Conservation (phyloP, 2,888 invertebrate genomes). For the Hoplodrina ambigua region DNA sequence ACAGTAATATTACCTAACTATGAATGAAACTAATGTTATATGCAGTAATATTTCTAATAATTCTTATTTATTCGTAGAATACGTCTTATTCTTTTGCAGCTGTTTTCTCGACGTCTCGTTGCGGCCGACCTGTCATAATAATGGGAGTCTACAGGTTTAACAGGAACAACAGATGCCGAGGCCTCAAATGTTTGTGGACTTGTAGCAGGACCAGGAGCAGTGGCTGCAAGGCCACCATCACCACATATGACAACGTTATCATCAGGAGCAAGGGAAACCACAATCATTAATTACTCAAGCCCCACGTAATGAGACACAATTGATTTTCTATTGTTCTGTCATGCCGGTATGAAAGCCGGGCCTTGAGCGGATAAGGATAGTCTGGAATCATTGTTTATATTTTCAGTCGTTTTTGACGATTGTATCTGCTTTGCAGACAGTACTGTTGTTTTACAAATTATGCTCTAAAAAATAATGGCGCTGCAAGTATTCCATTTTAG, state of each 20-base stretch:
- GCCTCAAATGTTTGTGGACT: conserved; percentile 43
- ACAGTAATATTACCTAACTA: neutral
- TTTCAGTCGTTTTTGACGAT: neutral
- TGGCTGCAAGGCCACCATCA: conserved; percentile 51
- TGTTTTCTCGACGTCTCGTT: conserved; percentile 50
- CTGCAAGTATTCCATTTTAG: neutral
- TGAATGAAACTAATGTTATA: neutral
- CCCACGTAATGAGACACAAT: too few species aligned
- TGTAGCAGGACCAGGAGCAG: conserved; percentile 51
- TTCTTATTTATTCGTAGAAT: neutral
- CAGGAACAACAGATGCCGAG: conserved; percentile 45
- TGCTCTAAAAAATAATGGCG: neutral
- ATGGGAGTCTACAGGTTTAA: conserved; percentile 63
- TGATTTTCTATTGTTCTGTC: too few species aligned
- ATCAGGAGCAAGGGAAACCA: conserved; percentile 38
- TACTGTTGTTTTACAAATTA: neutral
- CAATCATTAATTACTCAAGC: conserved; percentile 56
- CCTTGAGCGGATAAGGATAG: conserved; percentile 1
- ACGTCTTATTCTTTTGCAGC: conserved; percentile 28
- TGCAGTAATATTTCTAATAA: neutral
- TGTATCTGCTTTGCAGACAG: neutral
- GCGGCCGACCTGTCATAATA: conserved; percentile 49
- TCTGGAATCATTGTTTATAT: conserved; percentile 3
- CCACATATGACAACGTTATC: conserved; percentile 53
- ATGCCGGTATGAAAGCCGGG: too few species aligned